These are phyloP conservation scores for Drosophila birchii DNA, from an alignment of 2,888 invertebrate species.

Conservation along the genomic window DNA sequence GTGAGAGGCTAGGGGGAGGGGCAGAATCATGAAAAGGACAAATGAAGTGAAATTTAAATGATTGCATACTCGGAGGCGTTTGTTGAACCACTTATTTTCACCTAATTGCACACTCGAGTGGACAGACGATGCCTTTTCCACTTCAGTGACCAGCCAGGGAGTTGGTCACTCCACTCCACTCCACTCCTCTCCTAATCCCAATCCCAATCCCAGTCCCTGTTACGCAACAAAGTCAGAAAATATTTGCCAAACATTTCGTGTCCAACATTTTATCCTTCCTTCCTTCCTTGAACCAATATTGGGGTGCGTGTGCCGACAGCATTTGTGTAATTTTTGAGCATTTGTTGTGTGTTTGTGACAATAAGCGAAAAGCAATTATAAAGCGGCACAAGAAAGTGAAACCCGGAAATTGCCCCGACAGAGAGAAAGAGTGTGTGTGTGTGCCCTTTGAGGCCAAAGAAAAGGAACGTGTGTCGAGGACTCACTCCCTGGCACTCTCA, in stretches of 20 bases:
- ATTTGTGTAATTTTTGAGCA: conserved; percentile 56
- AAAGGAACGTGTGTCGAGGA: conserved; percentile 19
- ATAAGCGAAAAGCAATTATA: conserved; percentile 65
- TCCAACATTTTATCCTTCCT: conserved; percentile 30
- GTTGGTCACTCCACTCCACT: not conserved
- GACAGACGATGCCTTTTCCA: conserved; percentile 68
- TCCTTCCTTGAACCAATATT: conserved; percentile 16
- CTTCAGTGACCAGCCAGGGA: conserved; percentile 29
- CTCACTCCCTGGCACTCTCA: not conserved
- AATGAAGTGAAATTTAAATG: conserved; percentile 81
- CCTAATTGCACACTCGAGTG: conserved; percentile 80
- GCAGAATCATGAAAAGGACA: conserved; percentile 75
- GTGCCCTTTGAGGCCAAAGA: conserved; percentile 19
- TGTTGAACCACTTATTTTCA: conserved; percentile 81
- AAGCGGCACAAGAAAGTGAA: conserved; percentile 51
- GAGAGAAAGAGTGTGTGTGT: not conserved
- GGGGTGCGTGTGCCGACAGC: conserved; percentile 48
- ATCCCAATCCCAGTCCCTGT: conserved; percentile 17
- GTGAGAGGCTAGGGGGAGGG: not conserved
- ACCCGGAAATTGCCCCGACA: conserved; percentile 60
- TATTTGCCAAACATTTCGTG: conserved; percentile 60
- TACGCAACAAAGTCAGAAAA: conserved; percentile 61
- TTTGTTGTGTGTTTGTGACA: conserved; percentile 64
- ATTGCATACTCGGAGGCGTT: conserved; percentile 80
- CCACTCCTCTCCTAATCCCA: not conserved